Percentiles rank a stretch among this genome's conserved stretches.
phyloP scores from a whole-genome alignment of 1,140 invertebrate genomes.

The Ceratina japonica region DNA sequence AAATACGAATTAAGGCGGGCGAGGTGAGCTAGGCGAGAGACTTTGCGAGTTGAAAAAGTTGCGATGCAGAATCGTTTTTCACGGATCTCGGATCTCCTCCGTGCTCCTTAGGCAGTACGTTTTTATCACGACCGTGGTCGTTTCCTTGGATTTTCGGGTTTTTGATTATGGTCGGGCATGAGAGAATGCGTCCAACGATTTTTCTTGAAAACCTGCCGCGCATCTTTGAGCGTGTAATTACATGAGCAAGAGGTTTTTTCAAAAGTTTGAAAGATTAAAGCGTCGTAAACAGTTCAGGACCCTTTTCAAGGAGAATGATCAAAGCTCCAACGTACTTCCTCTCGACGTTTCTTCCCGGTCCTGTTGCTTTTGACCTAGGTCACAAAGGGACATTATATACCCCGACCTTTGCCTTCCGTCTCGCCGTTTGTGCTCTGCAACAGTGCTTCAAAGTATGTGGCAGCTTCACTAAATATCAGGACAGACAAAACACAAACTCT shows the following conservation, averaged over 20 bases:
- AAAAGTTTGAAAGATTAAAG: constrained; percentile 15
- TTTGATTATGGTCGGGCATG: not conserved
- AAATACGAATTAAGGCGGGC: constrained; percentile 27
- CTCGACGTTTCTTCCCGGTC: constrained; percentile 7
- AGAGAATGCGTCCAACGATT: not conserved
- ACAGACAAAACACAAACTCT: not conserved
- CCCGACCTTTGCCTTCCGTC: too few relatives aligned
- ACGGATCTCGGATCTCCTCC: constrained; percentile 8
- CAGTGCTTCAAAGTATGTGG: not conserved
- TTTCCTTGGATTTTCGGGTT: not conserved
- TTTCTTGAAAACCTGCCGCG: not conserved
- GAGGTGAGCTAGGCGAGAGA: not conserved
- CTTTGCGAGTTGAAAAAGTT: constrained; percentile 28
- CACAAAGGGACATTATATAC: not conserved
- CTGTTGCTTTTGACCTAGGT: constrained; percentile 13
- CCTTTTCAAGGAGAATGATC: not conserved
- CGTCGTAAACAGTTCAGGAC: not conserved
- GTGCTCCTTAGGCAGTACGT: not conserved
- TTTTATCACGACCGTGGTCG: constrained; percentile 3
- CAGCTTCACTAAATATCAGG: not conserved
- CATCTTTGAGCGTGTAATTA: not conserved
- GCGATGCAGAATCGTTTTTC: constrained; percentile 8
- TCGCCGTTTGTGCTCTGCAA: not conserved
- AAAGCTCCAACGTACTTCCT: constrained; percentile 2
- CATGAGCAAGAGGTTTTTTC: not conserved